Evolutionary conservation across 2,888 invertebrate genomes (phyloP).

Genomic region (Xestia sexstrigata): DNA sequence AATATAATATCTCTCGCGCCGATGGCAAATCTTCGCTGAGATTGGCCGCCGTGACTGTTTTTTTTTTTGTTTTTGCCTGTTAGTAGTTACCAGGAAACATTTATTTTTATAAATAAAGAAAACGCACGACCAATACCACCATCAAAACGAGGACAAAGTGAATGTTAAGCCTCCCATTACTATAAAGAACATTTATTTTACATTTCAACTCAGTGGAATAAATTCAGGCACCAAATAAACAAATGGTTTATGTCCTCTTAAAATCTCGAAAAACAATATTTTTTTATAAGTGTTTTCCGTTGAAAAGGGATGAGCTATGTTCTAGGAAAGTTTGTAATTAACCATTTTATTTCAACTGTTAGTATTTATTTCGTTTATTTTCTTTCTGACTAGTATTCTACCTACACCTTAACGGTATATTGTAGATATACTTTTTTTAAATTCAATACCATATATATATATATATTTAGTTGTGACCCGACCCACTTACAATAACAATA

Average conservation of each 20-base stretch:
- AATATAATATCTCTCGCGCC: too few relatives aligned
- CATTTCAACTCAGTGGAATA: slow-evolving; percentile 25
- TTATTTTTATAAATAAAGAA: slow-evolving; percentile 10
- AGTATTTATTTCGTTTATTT: neutral
- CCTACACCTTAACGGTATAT: neutral
- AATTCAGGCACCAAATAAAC: slow-evolving; percentile 31
- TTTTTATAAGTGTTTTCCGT: neutral
- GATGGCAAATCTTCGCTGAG: too few relatives aligned
- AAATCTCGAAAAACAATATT: slow-evolving; percentile 20
- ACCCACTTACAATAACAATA: neutral
- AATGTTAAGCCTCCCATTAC: slow-evolving; percentile 35
- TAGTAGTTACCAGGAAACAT: neutral
- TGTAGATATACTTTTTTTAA: too few relatives aligned
- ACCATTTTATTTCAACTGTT: neutral
- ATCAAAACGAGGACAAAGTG: slow-evolving; percentile 32
- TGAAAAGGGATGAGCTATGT: neutral
- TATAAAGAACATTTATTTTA: slow-evolving; percentile 41
- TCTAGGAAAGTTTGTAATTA: slow-evolving; percentile 5
- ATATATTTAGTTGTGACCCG: too few relatives aligned
- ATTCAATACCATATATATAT: neutral
- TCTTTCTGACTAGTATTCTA: neutral
- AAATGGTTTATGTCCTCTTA: slow-evolving; percentile 14
- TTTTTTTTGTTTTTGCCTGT: neutral
- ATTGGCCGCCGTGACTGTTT: too few relatives aligned
- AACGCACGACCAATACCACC: slow-evolving; percentile 16